Conservation (phyloP, 2,888 invertebrate genomes). For the Gryllus longicercus region DNA sequence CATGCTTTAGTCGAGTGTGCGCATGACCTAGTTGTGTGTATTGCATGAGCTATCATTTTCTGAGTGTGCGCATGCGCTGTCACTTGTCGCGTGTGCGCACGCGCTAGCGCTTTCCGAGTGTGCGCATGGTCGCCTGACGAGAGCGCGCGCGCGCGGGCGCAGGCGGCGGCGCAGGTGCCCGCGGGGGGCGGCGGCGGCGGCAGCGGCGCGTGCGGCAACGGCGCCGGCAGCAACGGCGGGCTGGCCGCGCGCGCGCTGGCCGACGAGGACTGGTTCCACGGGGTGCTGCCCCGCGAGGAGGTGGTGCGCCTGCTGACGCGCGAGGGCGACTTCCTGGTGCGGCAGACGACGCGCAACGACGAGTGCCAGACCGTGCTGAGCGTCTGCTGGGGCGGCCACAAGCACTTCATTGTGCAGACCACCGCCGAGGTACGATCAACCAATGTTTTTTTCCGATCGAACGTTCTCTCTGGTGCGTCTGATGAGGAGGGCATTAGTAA, state of each 20-base stretch:
- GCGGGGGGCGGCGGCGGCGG: constrained; percentile 18
- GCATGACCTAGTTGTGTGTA: too few species aligned
- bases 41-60: too few species aligned
- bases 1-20: too few species aligned
- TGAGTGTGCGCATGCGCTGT: too few species aligned
- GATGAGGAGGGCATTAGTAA: too few species aligned
- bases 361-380: constrained; percentile 90
- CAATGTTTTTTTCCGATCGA: too few species aligned
- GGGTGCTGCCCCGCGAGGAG: constrained; percentile 91
- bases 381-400: constrained; percentile 93
- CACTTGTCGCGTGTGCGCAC: too few species aligned
- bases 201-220: not conserved
- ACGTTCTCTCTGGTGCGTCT: too few species aligned
- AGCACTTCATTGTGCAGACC: constrained; percentile 96
- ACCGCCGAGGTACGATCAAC: constrained; percentile 71
- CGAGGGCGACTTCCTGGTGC: constrained; percentile 91
- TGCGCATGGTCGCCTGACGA: too few species aligned
- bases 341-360: constrained; percentile 88
- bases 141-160: too few species aligned
- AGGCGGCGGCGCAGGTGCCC: not conserved
- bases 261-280: constrained; percentile 97
- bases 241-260: constrained; percentile 59
- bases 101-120: too few species aligned
- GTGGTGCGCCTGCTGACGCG: constrained; percentile 85
- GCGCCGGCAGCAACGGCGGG: constrained; percentile 23